These are phyloP conservation scores for Ophion costatus DNA, from an alignment of 2,888 invertebrate species.

Conservation along the genomic window DNA sequence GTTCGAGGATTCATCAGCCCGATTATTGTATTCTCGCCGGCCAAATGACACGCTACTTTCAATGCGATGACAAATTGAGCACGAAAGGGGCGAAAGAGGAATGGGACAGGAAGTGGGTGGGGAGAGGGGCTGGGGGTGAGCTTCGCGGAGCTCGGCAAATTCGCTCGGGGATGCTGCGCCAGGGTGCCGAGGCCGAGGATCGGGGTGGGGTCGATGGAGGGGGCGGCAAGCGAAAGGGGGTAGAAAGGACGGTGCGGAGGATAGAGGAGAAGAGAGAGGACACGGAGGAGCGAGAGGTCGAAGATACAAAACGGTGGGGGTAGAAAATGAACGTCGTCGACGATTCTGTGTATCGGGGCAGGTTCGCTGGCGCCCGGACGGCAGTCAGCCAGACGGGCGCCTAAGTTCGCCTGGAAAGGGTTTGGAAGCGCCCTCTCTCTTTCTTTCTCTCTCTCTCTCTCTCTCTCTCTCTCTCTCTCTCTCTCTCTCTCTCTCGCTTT, in stretches of 20 bases:
- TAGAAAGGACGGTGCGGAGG: not conserved
- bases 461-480: not conserved
- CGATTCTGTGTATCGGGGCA: slow-evolving; percentile 72
- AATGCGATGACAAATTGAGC: slow-evolving; percentile 43
- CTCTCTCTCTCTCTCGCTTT: not conserved
- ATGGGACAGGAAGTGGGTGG: not conserved
- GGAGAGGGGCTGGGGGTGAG: not conserved
- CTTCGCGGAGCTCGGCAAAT: slow-evolving; percentile 29
- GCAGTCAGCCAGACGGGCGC: slow-evolving; percentile 83
- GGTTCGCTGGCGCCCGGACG: slow-evolving; percentile 81
- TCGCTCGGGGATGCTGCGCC: slow-evolving; percentile 49
- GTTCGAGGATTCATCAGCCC: not conserved
- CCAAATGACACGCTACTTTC: not conserved
- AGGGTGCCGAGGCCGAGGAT: not conserved
- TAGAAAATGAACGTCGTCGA: slow-evolving; percentile 74
- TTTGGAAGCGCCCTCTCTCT: slow-evolving; percentile 68
- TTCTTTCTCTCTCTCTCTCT: not conserved
- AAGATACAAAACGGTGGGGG: slow-evolving; percentile 34
- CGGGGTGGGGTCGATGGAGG: slow-evolving; percentile 21
- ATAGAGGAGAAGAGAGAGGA: not conserved
- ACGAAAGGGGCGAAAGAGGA: not conserved
- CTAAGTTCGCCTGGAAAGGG: slow-evolving; percentile 78
- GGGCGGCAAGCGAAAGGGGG: slow-evolving; percentile 3
- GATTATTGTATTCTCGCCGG: not conserved
- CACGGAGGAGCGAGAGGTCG: not conserved